phyloP scores from a whole-genome alignment of 1,140 invertebrate species.

The Parapsyche elsis region DNA sequence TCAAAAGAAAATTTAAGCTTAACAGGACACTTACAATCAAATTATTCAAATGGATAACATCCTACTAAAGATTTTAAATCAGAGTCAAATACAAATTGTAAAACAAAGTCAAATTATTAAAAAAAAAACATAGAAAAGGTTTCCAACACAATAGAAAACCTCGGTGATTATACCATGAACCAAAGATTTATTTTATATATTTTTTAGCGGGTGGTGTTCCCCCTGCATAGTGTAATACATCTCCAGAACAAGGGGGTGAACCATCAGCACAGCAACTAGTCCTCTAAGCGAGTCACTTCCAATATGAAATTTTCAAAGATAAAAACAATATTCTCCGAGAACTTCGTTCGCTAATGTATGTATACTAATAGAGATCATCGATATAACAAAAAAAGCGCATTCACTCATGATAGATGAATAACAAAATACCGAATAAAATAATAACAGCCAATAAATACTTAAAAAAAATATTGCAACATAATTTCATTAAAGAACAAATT shows the following conservation, averaged over 20 bases:
- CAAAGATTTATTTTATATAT: constrained; percentile 56
- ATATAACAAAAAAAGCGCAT: constrained; percentile 47
- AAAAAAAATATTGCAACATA: constrained; percentile 57
- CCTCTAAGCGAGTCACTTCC: constrained; percentile 36
- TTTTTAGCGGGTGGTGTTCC: constrained; percentile 59
- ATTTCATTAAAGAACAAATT: constrained; percentile 55
- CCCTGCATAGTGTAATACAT: constrained; percentile 64
- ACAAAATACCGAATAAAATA: constrained; percentile 54
- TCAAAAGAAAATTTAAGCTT: constrained; percentile 66
- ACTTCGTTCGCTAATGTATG: constrained; percentile 10
- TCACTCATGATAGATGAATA: constrained; percentile 46
- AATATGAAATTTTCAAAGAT: constrained; percentile 24
- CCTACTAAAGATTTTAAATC: constrained; percentile 69
- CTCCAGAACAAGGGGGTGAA: constrained; percentile 67
- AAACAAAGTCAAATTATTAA: constrained; percentile 68
- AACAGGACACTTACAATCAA: constrained; percentile 69
- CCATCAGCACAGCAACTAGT: constrained; percentile 35
- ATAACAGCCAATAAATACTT: constrained; percentile 57
- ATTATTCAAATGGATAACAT: constrained; percentile 67
- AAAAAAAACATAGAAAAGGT: constrained; percentile 65
- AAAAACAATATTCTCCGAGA: constrained; percentile 25
- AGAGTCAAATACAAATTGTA: constrained; percentile 68
- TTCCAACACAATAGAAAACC: constrained; percentile 58
- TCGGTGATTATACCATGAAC: constrained; percentile 59
- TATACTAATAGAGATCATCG: constrained; percentile 47